Conservation (phyloP, 2,888 invertebrate species). For the Eupeodes latifasciatus region DNA sequence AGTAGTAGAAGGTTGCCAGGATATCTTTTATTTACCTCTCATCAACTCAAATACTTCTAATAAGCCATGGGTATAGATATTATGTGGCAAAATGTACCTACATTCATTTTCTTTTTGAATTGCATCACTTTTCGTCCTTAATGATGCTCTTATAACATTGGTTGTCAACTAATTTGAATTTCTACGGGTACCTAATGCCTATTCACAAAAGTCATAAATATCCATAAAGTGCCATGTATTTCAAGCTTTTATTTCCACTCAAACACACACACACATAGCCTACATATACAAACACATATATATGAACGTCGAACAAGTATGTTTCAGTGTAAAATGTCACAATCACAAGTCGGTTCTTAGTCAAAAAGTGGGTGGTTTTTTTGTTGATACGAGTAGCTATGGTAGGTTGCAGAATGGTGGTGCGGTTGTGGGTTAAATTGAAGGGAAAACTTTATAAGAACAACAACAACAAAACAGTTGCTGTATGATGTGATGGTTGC, state of each 20-base stretch:
- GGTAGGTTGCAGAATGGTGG: not conserved
- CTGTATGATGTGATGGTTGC: not conserved
- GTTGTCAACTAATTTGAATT: constrained; percentile 26
- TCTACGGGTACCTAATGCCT: not conserved
- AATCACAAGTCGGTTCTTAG: constrained; percentile 15
- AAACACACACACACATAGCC: too few relatives aligned
- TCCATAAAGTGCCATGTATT: constrained; percentile 24
- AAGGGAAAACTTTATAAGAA: constrained; percentile 11
- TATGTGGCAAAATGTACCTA: too few relatives aligned
- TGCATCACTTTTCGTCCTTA: not conserved
- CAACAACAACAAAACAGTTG: not conserved
- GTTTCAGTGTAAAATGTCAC: constrained; percentile 18
- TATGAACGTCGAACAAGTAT: not conserved
- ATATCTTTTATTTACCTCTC: too few relatives aligned
- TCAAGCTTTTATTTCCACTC: not conserved
- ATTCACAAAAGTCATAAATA: constrained; percentile 29
- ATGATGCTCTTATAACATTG: not conserved
- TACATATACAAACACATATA: too few relatives aligned
- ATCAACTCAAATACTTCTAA: too few relatives aligned
- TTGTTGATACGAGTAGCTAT: not conserved
- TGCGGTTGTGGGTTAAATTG: constrained; percentile 5
- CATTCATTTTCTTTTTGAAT: not conserved
- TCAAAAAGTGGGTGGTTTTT: not conserved
- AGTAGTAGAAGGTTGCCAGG: too few relatives aligned
- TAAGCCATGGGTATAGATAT: too few relatives aligned